Conservation (phyloP, 1,140 invertebrate genomes). For the Neodiprion lecontei region DNA sequence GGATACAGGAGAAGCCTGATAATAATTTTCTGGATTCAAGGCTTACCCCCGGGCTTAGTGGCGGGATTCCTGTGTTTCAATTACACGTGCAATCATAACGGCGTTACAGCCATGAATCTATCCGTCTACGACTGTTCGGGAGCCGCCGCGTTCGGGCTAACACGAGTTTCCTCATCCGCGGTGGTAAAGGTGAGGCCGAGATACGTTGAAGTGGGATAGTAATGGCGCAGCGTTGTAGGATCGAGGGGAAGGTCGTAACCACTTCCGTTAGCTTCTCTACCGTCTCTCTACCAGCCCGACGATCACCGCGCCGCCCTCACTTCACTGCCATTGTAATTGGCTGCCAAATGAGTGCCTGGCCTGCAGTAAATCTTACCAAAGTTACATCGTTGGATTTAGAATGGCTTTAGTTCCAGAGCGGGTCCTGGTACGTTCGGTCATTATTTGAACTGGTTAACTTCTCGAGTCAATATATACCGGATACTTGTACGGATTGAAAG, state of each 20-base stretch:
- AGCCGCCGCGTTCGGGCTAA: no score
- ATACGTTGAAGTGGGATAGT: background rate
- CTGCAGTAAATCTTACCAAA: constrained; percentile 44
- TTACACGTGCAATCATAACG: constrained; percentile 41
- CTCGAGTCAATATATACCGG: no score
- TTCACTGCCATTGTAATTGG: constrained; percentile 47
- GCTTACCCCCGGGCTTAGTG: background rate
- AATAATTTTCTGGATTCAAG: background rate
- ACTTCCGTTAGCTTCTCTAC: background rate
- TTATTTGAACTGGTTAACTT: background rate
- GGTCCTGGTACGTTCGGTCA: background rate
- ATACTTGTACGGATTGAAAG: no score
- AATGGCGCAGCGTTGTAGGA: background rate
- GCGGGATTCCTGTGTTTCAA: constrained; percentile 39
- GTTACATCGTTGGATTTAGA: constrained; percentile 28
- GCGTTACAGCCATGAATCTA: constrained; percentile 30
- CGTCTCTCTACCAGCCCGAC: constrained; percentile 1
- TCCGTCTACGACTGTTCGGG: background rate
- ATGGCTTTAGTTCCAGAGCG: constrained; percentile 14
- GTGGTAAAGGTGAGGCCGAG: constrained; percentile 13
- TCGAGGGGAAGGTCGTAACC: background rate
- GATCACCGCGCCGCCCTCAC: background rate
- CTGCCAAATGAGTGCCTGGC: constrained; percentile 48
- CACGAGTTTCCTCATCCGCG: background rate
- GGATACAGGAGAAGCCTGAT: background rate